Evolutionary conservation across 1,140 invertebrate genomes (phyloP).

Genomic region (Chrysopa pallens): DNA sequence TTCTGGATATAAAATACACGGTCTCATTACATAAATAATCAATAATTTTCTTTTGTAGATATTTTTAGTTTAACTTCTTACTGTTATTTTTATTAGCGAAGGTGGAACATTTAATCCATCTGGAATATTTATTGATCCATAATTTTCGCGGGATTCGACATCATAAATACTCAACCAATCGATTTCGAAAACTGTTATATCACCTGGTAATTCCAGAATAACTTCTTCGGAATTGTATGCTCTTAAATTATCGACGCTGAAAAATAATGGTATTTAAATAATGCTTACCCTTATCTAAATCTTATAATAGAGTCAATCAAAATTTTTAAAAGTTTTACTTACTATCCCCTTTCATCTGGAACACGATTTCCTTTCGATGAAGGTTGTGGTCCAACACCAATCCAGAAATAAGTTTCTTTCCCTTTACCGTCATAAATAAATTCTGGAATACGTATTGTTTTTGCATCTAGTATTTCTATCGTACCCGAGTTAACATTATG

Average conservation of each 20-base stretch:
- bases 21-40: neutral
- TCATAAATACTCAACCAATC: constrained; percentile 76
- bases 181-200: constrained; percentile 64
- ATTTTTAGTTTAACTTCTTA: constrained; percentile 9
- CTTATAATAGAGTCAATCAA: neutral
- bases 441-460: constrained; percentile 56
- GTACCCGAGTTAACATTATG: constrained; percentile 52
- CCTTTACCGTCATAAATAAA: constrained; percentile 59
- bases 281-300: neutral
- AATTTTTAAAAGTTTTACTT: constrained; percentile 26
- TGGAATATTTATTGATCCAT: constrained; percentile 61
- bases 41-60: neutral
- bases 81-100: constrained; percentile 43
- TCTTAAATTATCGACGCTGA: constrained; percentile 49
- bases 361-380: constrained; percentile 61
- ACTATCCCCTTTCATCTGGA: constrained; percentile 87
- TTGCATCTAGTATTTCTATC: constrained; percentile 62
- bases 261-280: no score
- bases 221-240: constrained; percentile 58
- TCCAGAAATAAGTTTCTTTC: constrained; percentile 68
- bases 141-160: constrained; percentile 46
- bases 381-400: constrained; percentile 73
- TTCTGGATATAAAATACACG: neutral
- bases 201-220: constrained; percentile 59
- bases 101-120: constrained; percentile 73